A percentile compares a stretch with the other conserved stretches of the same genome.
These are phyloP conservation scores for Cheirogaleus medius DNA, from an alignment of 2,113 vertebrate species.

Conservation along the genomic window DNA sequence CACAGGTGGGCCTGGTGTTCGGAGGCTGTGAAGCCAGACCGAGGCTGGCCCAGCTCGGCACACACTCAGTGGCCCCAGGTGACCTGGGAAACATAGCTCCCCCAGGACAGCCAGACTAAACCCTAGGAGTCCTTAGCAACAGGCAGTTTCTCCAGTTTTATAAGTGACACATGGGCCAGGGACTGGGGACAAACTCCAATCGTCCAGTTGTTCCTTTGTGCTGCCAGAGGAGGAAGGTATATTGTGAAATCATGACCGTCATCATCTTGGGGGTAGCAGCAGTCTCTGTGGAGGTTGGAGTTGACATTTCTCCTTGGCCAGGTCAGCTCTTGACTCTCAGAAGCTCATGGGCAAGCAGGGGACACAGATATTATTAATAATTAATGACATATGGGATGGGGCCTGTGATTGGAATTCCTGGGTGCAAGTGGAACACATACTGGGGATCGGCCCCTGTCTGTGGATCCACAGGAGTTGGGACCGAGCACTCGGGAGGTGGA, in stretches of 20 bases:
- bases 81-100: neutral
- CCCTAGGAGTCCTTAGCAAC: too few relatives aligned
- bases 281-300: neutral
- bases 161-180: neutral
- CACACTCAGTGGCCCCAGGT: neutral
- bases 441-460: neutral
- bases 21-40: neutral
- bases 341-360: neutral
- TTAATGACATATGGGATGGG: too few relatives aligned
- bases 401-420: neutral
- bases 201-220: rapidly evolving
- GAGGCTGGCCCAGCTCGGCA: neutral
- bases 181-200: neutral
- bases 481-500: neutral
- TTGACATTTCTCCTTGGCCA: neutral
- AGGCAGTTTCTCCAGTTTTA: neutral
- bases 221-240: neutral
- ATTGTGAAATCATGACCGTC: neutral
- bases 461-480: neutral
- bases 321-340: neutral
- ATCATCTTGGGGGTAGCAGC: neutral
- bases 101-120: neutral
- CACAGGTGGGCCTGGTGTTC: rapidly evolving
- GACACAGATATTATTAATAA: neutral
- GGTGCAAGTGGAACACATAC: neutral